Base-by-base conservation (phyloP, 2,113 vertebrate genomes). In the Monopterus albus region DNA sequence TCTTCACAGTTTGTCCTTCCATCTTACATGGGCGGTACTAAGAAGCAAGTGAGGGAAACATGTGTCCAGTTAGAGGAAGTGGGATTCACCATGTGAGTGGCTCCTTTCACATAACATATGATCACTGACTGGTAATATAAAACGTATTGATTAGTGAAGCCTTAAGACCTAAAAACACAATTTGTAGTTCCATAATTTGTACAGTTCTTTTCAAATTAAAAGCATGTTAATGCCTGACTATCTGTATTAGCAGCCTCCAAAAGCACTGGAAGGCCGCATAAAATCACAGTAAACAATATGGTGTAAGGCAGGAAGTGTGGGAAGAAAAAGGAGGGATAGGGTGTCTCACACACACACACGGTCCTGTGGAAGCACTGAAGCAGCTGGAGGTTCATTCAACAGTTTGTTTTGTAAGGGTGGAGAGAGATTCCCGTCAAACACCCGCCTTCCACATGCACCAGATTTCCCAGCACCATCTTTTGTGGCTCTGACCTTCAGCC, bases 401-500 rank as follows among this genome's bases (percentile, higher is more conserved):
- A 15, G 21, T 49, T 26, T 35, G 21, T 7, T 56, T 36, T 36
- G 40, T 25, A 29, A 43, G 21, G 64, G 21, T 36, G 40, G 64
- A 46, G 17, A 56, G 43, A 0, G 33, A 49, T 69, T 69, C 66
- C 53, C 8, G 66, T 49, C 56, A 68, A 57, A 29, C 53, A 38
- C 8, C 23, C 39, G 35, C 28, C 17, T 0, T 31, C 2, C 25
- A 42, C 17, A 42, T 5, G 18, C 40, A 20, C 2, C n/a, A 18
- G 18, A n/a, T 46, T 69, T 68, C 65, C 65, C 43, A 49, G 65
- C 65, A 58, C 53, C 6, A 25, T 39, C 21, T 40, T 29, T 69
- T 67, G 23, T 35, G 31, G 51, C 15, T 0, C 0, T n/a, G 31
- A 56, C 51, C 64, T 57, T 49, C 25, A 39, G 42, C 23, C 10